Percentiles rank a stretch among this genome's conserved stretches.
Conservation (phyloP, 2,797 vertebrate genomes). For the Crypturellus tataupa region DNA sequence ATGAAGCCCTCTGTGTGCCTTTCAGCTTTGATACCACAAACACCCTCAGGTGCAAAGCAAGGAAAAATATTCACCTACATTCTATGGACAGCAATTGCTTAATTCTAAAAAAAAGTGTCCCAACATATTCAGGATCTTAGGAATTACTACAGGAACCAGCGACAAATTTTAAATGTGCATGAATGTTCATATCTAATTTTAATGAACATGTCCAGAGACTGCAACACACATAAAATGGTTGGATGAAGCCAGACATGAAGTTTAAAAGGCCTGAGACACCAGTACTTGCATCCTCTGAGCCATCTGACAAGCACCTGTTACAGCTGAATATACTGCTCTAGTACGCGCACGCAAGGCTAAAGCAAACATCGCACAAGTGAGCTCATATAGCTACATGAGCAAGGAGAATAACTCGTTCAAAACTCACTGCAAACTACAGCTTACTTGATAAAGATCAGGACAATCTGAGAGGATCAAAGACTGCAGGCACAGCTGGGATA, state of each 20-base stretch:
- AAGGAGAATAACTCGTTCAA: background rate
- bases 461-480: conserved; percentile 1
- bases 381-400: background rate
- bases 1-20: background rate
- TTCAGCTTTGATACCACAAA: background rate
- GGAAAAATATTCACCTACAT: background rate
- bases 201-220: background rate
- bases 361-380: background rate
- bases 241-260: conserved; percentile 26
- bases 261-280: background rate
- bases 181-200: background rate
- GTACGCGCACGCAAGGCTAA: background rate
- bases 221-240: background rate
- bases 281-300: conserved; percentile 8
- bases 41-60: background rate
- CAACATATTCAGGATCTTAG: background rate
- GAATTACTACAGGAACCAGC: background rate
- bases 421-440: background rate
- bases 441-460: background rate
- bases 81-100: background rate
- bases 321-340: background rate
- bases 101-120: background rate
- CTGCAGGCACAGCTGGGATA: background rate
- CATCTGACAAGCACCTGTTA: conserved; percentile 56
- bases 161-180: no score